phyloP scores from a whole-genome alignment of 2,113 vertebrate species.

The Grammomys surdaster region DNA sequence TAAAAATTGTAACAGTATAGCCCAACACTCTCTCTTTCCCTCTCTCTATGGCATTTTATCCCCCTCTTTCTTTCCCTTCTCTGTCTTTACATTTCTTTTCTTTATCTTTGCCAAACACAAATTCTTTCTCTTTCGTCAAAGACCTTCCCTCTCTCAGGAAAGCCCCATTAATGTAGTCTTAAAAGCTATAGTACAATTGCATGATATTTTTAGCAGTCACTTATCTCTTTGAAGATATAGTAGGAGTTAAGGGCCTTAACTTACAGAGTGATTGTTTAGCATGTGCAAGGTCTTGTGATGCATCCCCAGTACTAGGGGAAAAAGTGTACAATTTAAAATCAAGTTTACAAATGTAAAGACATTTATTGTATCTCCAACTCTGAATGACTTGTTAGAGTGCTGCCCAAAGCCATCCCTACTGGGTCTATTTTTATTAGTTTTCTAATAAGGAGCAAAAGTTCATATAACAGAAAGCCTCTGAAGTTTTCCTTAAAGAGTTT shows the following conservation, averaged over 20 bases:
- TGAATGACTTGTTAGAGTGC: conserved; percentile 6
- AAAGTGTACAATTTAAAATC: background rate
- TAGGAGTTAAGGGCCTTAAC: background rate
- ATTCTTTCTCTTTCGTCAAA: conserved; percentile 12
- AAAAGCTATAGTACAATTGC: background rate
- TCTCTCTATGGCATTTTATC: background rate
- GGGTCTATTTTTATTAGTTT: conserved; percentile 46
- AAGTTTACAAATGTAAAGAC: conserved; percentile 4
- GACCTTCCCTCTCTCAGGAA: background rate
- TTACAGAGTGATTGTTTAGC: background rate
- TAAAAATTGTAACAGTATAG: background rate
- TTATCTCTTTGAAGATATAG: conserved; percentile 18
- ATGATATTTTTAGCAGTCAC: background rate
- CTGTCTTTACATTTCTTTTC: background rate
- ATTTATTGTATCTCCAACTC: conserved; percentile 23
- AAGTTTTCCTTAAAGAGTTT: conserved; percentile 40
- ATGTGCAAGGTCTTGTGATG: background rate
- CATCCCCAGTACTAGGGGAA: background rate
- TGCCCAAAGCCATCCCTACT: background rate
- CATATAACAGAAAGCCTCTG: conserved; percentile 16
- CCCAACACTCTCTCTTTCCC: background rate
- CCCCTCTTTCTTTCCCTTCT: background rate
- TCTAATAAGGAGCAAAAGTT: conserved; percentile 38
- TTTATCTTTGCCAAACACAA: background rate
- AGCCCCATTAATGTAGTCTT: background rate